Conservation (phyloP, 2,888 invertebrate species). For the Loripinus fragilis region DNA sequence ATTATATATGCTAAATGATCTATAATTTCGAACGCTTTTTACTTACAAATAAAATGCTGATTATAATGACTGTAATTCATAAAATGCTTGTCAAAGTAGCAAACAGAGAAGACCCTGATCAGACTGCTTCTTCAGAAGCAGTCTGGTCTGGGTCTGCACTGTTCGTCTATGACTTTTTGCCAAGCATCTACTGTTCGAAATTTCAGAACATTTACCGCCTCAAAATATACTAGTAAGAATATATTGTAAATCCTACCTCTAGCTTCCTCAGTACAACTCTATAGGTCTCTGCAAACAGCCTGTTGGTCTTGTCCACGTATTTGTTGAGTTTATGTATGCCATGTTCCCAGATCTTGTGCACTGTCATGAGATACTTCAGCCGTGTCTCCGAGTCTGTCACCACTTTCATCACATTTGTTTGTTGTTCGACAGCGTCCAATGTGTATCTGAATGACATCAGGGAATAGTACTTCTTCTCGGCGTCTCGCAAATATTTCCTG, state of each 20-base stretch:
- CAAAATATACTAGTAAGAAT: too few relatives aligned
- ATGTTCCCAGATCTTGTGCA: conserved; percentile 84
- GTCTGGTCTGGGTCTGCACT: too few relatives aligned
- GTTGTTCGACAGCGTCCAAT: conserved; percentile 84
- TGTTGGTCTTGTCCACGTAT: conserved; percentile 68
- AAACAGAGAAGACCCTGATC: too few relatives aligned
- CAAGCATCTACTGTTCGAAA: too few relatives aligned
- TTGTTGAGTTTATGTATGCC: conserved; percentile 63
- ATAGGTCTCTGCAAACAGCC: conserved; percentile 76
- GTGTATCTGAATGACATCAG: conserved; percentile 88
- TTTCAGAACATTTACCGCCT: too few relatives aligned
- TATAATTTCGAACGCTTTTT: too few relatives aligned
- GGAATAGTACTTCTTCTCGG: conserved; percentile 91
- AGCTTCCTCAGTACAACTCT: conserved; percentile 70
- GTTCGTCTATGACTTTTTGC: too few relatives aligned
- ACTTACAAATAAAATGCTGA: too few relatives aligned
- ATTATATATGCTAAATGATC: too few relatives aligned
- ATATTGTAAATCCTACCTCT: conserved; percentile 60
- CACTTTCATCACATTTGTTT: conserved; percentile 75
- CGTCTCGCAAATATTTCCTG: conserved; percentile 92
- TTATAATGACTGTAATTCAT: too few relatives aligned
- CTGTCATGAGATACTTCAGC: conserved; percentile 84
- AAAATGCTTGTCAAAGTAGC: too few relatives aligned
- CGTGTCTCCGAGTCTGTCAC: conserved; percentile 84
- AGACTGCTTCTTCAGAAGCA: too few relatives aligned